Percentiles rank a stretch among this genome's conserved stretches.
These are phyloP conservation scores for Tenthredo livida DNA, from an alignment of 2,888 invertebrate genomes.

Conservation along the genomic window DNA sequence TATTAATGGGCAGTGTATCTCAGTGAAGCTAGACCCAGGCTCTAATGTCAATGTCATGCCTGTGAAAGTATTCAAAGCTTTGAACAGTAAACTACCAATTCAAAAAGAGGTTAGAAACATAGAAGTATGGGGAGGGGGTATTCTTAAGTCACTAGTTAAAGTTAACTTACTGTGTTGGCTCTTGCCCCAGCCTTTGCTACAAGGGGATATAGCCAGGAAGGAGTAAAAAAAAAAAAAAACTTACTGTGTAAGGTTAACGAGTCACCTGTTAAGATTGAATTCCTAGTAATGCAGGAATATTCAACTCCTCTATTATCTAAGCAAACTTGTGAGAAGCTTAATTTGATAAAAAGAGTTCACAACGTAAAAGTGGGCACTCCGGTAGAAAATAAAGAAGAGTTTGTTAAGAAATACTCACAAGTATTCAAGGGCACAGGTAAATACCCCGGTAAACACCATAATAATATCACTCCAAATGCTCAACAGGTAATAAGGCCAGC, in stretches of 20 bases:
- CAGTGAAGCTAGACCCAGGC: conserved; percentile 53
- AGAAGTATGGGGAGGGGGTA: conserved; percentile 34
- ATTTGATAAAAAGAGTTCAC: conserved; percentile 31
- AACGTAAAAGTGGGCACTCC: background rate
- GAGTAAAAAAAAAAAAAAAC: too few relatives aligned
- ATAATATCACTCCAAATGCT: conserved; percentile 18
- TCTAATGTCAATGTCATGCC: conserved; percentile 50
- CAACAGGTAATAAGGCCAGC: conserved; percentile 43
- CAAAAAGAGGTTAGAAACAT: background rate
- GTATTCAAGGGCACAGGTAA: conserved; percentile 32
- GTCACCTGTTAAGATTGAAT: too few relatives aligned
- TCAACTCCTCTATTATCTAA: conserved; percentile 19
- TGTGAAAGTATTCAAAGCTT: conserved; percentile 17
- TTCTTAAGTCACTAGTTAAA: conserved; percentile 12
- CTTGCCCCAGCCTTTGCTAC: too few relatives aligned
- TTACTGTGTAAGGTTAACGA: too few relatives aligned
- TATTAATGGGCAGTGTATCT: conserved; percentile 12
- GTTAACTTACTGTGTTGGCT: conserved; percentile 5
- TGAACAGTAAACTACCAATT: background rate
- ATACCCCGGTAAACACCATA: conserved; percentile 6
- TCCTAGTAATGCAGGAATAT: conserved; percentile 35
- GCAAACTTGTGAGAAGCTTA: conserved; percentile 25
- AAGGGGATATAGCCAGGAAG: too few relatives aligned
- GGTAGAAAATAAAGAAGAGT: background rate
- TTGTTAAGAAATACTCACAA: background rate